Conservation (phyloP, 2,888 invertebrate species). For the Tenodera sinensis region DNA sequence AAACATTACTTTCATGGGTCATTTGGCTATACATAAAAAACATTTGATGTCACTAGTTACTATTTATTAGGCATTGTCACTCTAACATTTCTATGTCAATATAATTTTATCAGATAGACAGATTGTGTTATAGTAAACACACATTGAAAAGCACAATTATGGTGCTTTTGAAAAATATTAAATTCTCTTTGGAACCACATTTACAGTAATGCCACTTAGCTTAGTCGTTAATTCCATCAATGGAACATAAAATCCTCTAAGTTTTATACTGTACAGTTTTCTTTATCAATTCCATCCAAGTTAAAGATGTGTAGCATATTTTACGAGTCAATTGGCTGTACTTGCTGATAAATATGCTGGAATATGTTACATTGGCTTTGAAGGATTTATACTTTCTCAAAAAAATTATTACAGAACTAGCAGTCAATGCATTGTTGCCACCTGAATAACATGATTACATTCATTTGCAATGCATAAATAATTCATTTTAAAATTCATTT, state of each 20-base stretch:
- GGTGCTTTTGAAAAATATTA: not conserved
- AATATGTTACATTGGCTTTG: not conserved
- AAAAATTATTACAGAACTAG: not conserved
- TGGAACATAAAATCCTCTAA: not conserved
- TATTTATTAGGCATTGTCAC: not conserved
- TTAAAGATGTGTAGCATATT: not conserved
- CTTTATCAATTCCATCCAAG: not conserved
- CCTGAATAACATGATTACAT: not conserved
- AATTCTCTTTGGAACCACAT: not conserved
- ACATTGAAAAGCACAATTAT: not conserved
- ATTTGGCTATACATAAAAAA: not conserved
- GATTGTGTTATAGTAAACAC: not conserved
- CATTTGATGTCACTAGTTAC: not conserved
- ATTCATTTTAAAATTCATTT: not conserved
- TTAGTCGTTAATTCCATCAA: not conserved
- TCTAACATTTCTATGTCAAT: not conserved
- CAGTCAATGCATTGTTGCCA: not conserved
- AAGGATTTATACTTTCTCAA: not conserved
- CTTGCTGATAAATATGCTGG: not conserved
- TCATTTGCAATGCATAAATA: not conserved
- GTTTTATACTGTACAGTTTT: not conserved
- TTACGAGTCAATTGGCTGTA: not conserved
- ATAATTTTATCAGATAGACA: not conserved
- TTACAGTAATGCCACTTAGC: not conserved
- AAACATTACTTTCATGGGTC: not conserved